phyloP scores from a whole-genome alignment of 1,140 invertebrate genomes.

The Copidosoma floridanum region DNA sequence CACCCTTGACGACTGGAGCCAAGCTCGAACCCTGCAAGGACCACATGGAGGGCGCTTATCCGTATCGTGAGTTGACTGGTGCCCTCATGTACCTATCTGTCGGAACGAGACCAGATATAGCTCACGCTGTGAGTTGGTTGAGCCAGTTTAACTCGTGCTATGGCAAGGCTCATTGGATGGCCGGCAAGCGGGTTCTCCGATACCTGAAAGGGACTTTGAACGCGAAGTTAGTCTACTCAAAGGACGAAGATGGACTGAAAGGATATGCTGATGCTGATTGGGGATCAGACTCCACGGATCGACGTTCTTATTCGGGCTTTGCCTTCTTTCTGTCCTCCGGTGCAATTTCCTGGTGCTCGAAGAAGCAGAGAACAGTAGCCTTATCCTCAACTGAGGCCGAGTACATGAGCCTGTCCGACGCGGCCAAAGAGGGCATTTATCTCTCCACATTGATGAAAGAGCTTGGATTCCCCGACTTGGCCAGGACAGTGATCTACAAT shows the following conservation, averaged over 20 bases:
- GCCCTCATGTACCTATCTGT: constrained; percentile 40
- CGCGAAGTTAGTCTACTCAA: neutral
- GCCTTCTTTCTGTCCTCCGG: neutral
- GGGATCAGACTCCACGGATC: neutral
- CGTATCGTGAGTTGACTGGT: constrained; percentile 39
- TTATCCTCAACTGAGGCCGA: neutral
- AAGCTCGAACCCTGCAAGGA: neutral
- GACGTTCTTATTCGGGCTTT: neutral
- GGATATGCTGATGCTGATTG: neutral
- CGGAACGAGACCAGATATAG: constrained; percentile 41
- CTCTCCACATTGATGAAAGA: neutral
- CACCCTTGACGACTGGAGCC: constrained; percentile 22
- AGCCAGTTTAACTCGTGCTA: constrained; percentile 20
- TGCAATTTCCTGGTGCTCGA: neutral
- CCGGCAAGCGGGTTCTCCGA: neutral
- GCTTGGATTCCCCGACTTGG: neutral
- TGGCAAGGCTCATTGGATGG: constrained; percentile 1
- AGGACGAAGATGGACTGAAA: neutral
- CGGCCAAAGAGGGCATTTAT: neutral
- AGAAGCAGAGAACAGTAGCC: neutral
- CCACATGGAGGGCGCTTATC: neutral
- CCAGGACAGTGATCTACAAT: neutral
- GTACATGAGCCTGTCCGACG: neutral
- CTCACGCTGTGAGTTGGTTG: constrained; percentile 28
- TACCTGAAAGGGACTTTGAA: neutral